Evolutionary conservation across 2,888 invertebrate species (phyloP).

Genomic region (Cyrtodaria siliqua): DNA sequence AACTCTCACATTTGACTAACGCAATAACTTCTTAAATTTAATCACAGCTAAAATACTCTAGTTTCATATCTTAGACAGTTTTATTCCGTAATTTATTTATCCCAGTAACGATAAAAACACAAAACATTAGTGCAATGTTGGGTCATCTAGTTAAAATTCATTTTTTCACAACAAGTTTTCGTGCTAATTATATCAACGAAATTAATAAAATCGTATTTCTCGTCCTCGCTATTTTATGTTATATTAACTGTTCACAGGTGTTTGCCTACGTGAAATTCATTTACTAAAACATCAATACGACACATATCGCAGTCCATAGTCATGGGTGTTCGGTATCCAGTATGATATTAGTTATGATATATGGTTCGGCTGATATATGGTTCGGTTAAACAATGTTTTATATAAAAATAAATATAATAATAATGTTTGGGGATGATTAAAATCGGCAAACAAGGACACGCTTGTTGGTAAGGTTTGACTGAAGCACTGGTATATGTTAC

Average conservation of each 20-base stretch:
- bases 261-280: neutral
- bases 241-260: slow-evolving; percentile 34
- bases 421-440: too few species aligned
- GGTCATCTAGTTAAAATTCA: slow-evolving; percentile 45
- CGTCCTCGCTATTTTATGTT: slow-evolving; percentile 21
- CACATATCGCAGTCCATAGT: too few species aligned
- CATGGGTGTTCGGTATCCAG: too few species aligned
- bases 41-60: slow-evolving; percentile 8
- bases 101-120: slow-evolving; percentile 19
- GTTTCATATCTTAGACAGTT: slow-evolving; percentile 30
- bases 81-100: slow-evolving; percentile 24
- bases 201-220: slow-evolving; percentile 40
- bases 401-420: too few species aligned
- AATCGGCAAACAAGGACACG: too few species aligned
- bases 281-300: too few species aligned
- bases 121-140: slow-evolving; percentile 12
- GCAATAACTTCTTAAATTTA: slow-evolving; percentile 23
- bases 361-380: too few species aligned
- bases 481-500: too few species aligned
- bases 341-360: too few species aligned
- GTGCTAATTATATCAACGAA: slow-evolving; percentile 28
- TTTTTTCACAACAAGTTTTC: slow-evolving; percentile 31
- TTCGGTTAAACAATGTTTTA: too few species aligned
- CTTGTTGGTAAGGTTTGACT: too few species aligned
- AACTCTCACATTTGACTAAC: slow-evolving; percentile 2